phyloP scores from a whole-genome alignment of 2,888 invertebrate genomes.

The Trissoscelio sp. region DNA sequence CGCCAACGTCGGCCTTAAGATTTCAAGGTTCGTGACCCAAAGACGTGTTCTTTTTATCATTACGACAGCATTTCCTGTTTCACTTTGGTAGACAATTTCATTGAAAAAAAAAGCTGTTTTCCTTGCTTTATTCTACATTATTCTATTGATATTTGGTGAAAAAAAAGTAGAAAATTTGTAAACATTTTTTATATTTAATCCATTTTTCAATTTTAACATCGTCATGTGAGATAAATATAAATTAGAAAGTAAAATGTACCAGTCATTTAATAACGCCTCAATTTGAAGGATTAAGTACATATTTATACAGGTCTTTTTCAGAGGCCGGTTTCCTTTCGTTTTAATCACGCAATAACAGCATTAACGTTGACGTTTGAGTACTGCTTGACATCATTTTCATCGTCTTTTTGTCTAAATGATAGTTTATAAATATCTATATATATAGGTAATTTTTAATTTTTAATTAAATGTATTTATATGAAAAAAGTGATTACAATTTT shows the following conservation, averaged over 20 bases:
- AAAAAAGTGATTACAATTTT: too few relatives aligned
- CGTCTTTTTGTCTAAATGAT: not conserved
- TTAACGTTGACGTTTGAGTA: slow-evolving; percentile 10
- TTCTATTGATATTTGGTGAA: too few relatives aligned
- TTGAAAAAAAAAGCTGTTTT: slow-evolving; percentile 2
- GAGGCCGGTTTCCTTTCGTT: slow-evolving; percentile 33
- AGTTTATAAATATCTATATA: too few relatives aligned
- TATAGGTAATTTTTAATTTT: too few relatives aligned
- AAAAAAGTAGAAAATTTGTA: too few relatives aligned
- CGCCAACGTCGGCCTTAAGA: slow-evolving; percentile 43
- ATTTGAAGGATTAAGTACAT: slow-evolving; percentile 10
- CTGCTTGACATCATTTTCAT: slow-evolving; percentile 11
- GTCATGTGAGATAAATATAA: slow-evolving; percentile 30
- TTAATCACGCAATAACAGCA: slow-evolving; percentile 32
- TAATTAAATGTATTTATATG: too few relatives aligned
- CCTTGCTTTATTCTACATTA: not conserved
- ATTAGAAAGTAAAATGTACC: slow-evolving; percentile 49
- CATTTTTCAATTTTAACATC: not conserved
- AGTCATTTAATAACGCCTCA: slow-evolving; percentile 38
- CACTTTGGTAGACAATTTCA: not conserved
- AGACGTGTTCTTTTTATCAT: slow-evolving; percentile 37
- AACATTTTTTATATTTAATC: not conserved
- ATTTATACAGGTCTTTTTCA: slow-evolving; percentile 19
- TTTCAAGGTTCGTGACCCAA: slow-evolving; percentile 56
- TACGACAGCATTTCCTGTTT: slow-evolving; percentile 34